These are phyloP conservation scores for Phortica okadai DNA, from an alignment of 2,888 invertebrate genomes.

Conservation along the genomic window DNA sequence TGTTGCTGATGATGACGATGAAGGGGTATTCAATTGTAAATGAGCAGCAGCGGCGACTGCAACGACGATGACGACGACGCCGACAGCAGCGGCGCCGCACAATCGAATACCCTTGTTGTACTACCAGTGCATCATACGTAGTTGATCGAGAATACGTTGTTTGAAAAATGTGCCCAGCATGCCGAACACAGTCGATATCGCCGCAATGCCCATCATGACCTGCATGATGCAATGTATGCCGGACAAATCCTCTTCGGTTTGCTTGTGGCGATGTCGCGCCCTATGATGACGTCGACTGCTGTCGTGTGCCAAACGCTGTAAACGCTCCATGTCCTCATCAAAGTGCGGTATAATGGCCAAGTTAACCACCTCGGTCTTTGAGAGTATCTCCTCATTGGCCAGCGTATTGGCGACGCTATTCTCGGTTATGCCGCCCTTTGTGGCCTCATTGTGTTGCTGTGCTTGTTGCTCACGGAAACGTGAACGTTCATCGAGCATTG, in stretches of 20 bases:
- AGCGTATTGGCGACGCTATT: slow-evolving; percentile 61
- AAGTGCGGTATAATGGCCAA: slow-evolving; percentile 76
- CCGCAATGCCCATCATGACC: slow-evolving; percentile 76
- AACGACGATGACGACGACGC: slow-evolving; percentile 24
- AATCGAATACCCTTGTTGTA: slow-evolving; percentile 67
- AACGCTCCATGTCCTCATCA: slow-evolving; percentile 75
- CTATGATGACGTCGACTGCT: slow-evolving; percentile 72
- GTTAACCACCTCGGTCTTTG: slow-evolving; percentile 76
- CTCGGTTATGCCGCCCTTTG: slow-evolving; percentile 48
- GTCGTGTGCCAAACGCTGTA: slow-evolving; percentile 72
- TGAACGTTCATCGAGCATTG: slow-evolving; percentile 73
- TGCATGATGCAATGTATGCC: slow-evolving; percentile 77
- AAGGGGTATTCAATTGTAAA: slow-evolving; percentile 59
- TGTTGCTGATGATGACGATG: slow-evolving; percentile 28
- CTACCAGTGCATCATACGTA: slow-evolving; percentile 77
- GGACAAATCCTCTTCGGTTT: slow-evolving; percentile 74
- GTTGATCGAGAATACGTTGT: slow-evolving; percentile 76
- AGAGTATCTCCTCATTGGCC: slow-evolving; percentile 72
- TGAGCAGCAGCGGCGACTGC: slow-evolving; percentile 20
- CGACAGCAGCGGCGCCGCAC: not conserved
- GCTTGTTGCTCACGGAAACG: slow-evolving; percentile 64
- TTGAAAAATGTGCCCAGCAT: slow-evolving; percentile 77
- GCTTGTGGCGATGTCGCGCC: slow-evolving; percentile 73
- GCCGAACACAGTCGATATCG: slow-evolving; percentile 76
- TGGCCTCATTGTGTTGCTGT: slow-evolving; percentile 57